Evolutionary conservation across 2,888 invertebrate genomes (phyloP), one percentile per base, ranked within the genome.

Genomic region (Aphidoletes aphidimyza): DNA sequence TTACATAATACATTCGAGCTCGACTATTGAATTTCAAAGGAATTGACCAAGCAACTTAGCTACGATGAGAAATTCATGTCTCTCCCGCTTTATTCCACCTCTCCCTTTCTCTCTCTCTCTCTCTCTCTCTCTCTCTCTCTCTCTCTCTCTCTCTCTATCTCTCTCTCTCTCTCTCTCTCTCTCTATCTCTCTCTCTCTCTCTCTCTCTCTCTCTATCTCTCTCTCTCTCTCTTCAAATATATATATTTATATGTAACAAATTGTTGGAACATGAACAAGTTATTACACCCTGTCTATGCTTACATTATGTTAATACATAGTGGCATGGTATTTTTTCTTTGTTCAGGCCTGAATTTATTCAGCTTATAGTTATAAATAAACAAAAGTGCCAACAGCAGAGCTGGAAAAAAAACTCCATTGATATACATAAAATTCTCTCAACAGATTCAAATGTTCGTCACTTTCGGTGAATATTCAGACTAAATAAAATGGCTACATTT

Each of bases 11-110:
- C 47, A 47, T 47, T 17, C 17, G 6, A 54, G 54, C 22, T 1
- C 6, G 22, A 22, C 22, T 22, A 54, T 22, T 54, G 54, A 54
- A 54, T 54, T 54, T 54, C 2, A 47, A 3, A 54, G 22, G 17
- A 22, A 54, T 54, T 54, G 54, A 54, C 54, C 54, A 54, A 54
- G 54, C 22, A 54, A 54, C 54, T n/a, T n/a, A n/a, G n/a, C n/a
- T n/a, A n/a, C n/a, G n/a, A n/a, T n/a, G n/a, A n/a, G n/a, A n/a
- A n/a, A n/a, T n/a, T n/a, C n/a, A n/a, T n/a, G n/a, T n/a, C n/a
- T n/a, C n/a, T n/a, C n/a, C n/a, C n/a, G n/a, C n/a, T n/a, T n/a
- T n/a, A n/a, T n/a, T n/a, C n/a, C n/a, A n/a, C n/a, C n/a, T n/a
- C n/a, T n/a, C n/a, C n/a, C n/a, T n/a, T n/a, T n/a, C n/a, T n/a